Base-by-base conservation (phyloP, 2,888 invertebrate species). In the Hylaea fasciaria region DNA sequence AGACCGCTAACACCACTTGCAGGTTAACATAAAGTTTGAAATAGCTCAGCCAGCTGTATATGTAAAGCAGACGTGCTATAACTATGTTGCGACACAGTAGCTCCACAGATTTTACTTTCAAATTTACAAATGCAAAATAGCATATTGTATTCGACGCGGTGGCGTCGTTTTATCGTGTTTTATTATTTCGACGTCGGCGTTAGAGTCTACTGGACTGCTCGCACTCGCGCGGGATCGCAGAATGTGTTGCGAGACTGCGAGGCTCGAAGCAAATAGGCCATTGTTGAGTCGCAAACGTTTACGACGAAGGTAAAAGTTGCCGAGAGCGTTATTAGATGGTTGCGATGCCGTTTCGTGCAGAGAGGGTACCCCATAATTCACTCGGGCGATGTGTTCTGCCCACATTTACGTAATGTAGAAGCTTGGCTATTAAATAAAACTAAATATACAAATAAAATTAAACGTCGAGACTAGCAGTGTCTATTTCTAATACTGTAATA, bases 41-140 rank as follows among this genome's bases (percentile, higher is more conserved):
- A 50, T 74, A 12, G 49, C 11, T 11, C 37, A 48, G 28, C 7
- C 12, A 46, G 35, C 16, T 10, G 46, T 54, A 44, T 28, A 44
- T 16, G 41, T 39, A 57, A 51, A 49, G 47, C 43, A 54, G 47
- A 53, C 37, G 60, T 39, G 55, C 11, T 61, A 57, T 71, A 81
- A 90, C 88, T 87, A 83, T 83, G 89, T 91, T 87, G 91, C 87
- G 81, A 80, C 80, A 86, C 89, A 81, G 90, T 89, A 90, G 90
- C 89, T 72, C 76, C 79, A 74, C 76, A 77, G 80, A 86, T 86
- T 87, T 86, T 85, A 87, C 86, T 87, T 87, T 86, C 82, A 83
- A 88, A 88, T 87, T 84, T 80, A 80, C 85, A 86, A 82, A 85
- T 82, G 83, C 80, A 81, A 85, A 90, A 91, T 87, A 84, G 89